phyloP scores from a whole-genome alignment of 2,797 vertebrate genomes.

The Sebastes flavidus region DNA sequence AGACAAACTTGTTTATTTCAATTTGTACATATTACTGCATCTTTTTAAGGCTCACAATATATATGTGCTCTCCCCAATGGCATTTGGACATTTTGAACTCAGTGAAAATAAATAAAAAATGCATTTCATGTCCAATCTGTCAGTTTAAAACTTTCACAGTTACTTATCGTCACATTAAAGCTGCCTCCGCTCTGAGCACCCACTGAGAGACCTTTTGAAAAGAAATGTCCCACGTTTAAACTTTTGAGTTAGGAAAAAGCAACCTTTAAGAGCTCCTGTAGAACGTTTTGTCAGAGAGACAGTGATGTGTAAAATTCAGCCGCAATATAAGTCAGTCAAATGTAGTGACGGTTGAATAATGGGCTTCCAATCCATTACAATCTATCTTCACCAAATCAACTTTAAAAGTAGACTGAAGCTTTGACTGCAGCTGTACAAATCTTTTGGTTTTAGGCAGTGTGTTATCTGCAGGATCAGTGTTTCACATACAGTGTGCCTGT shows the following conservation, averaged over 20 bases:
- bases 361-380: background rate
- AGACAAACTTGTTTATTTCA: background rate
- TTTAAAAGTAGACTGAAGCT: slow-evolving; percentile 5
- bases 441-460: background rate
- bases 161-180: slow-evolving; percentile 37
- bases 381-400: slow-evolving; percentile 5
- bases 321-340: slow-evolving; percentile 33
- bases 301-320: slow-evolving; percentile 25
- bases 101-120: slow-evolving; percentile 19
- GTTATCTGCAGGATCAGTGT: background rate
- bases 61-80: background rate
- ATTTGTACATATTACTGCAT: background rate
- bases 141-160: slow-evolving; percentile 37
- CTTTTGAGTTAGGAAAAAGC: slow-evolving; percentile 8
- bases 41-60: background rate
- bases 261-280: slow-evolving; percentile 12
- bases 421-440: slow-evolving; percentile 3
- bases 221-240: background rate
- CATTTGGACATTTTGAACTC: background rate
- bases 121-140: slow-evolving; percentile 12
- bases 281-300: slow-evolving; percentile 33
- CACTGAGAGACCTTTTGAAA: slow-evolving; percentile 29
- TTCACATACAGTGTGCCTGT: slow-evolving; percentile 10
- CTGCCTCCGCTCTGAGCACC: slow-evolving; percentile 10
- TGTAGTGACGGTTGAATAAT: slow-evolving; percentile 13